A percentile compares a stretch with the other conserved stretches of the same genome.
Conservation (phyloP, 2,888 invertebrate genomes). For the Matsumyia berberina region DNA sequence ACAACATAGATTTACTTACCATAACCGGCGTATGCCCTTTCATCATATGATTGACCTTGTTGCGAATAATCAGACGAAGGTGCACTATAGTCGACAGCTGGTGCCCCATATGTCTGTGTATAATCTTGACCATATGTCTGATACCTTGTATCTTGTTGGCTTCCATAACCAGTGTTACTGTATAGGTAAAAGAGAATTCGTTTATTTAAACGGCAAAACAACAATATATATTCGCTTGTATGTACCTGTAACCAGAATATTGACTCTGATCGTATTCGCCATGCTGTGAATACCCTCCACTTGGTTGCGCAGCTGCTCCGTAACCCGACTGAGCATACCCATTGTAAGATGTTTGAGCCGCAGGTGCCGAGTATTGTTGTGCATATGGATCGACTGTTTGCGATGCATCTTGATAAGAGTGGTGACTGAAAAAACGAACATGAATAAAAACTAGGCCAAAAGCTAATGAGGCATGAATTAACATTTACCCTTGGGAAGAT, state of each 20-base stretch:
- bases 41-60: constrained; percentile 82
- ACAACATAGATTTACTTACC: constrained; percentile 81
- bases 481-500: constrained; percentile 80
- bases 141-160: constrained; percentile 83
- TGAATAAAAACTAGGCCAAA: no score
- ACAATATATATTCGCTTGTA: constrained; percentile 28
- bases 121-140: constrained; percentile 83
- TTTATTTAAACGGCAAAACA: neutral
- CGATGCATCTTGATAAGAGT: constrained; percentile 83
- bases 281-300: constrained; percentile 81
- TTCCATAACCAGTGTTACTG: constrained; percentile 81
- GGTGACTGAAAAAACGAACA: constrained; percentile 80
- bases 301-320: constrained; percentile 79
- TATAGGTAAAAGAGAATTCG: constrained; percentile 3
- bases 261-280: constrained; percentile 84
- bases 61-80: constrained; percentile 83
- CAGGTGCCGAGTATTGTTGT: constrained; percentile 82
- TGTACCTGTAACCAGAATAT: constrained; percentile 83
- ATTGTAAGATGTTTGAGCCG: constrained; percentile 82
- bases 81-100: constrained; percentile 83
- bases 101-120: constrained; percentile 83
- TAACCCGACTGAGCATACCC: constrained; percentile 83
- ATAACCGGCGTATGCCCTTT: constrained; percentile 83
- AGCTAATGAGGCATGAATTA: no score
- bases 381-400: constrained; percentile 83